phyloP scores from a whole-genome alignment of 2,797 vertebrate species.

The Lindbergichthys nudifrons region DNA sequence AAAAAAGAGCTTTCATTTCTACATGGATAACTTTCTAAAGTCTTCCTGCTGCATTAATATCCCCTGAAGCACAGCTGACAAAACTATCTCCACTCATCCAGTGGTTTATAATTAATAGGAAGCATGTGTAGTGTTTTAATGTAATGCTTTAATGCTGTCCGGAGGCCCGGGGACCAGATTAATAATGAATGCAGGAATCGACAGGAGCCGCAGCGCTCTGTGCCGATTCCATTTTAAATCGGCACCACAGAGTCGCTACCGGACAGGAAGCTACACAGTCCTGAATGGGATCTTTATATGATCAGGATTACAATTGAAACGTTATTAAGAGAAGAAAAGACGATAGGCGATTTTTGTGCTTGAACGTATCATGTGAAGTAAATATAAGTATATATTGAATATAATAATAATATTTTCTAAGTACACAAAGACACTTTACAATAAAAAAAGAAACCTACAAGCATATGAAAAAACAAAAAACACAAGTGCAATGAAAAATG shows the following conservation, averaged over 20 bases:
- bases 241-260: not conserved
- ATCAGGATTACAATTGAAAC: not conserved
- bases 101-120: conserved; percentile 60
- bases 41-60: conserved; percentile 3
- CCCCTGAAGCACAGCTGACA: conserved; percentile 7
- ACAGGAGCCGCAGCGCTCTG: conserved; percentile 31
- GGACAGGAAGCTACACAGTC: not conserved
- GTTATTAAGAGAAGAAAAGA: not conserved
- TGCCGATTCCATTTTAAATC: conserved; percentile 51
- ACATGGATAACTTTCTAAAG: not conserved
- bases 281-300: not conserved
- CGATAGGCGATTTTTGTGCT: no score
- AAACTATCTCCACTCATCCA: conserved; percentile 32
- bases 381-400: no score
- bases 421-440: no score
- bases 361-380: no score
- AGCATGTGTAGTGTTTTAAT: conserved; percentile 43
- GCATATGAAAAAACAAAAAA: no score
- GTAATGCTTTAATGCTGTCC: conserved; percentile 50
- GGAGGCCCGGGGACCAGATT: conserved; percentile 20
- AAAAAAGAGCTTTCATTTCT: not conserved
- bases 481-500: no score
- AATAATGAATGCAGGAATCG: conserved; percentile 53
- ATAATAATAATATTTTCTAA: no score
- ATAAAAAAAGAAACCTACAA: no score